phyloP scores from a whole-genome alignment of 2,888 invertebrate species.

The Drosophila recens region DNA sequence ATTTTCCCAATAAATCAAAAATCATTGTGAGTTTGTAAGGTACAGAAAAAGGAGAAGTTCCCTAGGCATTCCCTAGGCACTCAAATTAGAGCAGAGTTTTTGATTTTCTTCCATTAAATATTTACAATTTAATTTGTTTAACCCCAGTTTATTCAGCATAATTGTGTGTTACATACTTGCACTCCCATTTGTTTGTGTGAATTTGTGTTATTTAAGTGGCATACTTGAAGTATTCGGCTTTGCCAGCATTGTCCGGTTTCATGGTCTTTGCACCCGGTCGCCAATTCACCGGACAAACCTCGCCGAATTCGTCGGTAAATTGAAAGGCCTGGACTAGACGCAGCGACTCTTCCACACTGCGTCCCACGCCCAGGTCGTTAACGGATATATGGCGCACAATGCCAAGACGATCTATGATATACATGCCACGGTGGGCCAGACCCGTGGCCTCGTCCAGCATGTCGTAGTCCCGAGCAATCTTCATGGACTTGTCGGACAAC shows the following conservation, averaged over 20 bases:
- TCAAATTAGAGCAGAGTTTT: too few species aligned
- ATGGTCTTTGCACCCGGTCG: constrained; percentile 55
- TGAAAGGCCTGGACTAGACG: constrained; percentile 98
- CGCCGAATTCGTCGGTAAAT: constrained; percentile 95
- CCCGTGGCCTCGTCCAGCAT: constrained; percentile 96
- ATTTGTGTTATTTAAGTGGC: constrained; percentile 32
- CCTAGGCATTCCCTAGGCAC: too few species aligned
- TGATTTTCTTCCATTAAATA: neutral
- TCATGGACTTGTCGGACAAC: constrained; percentile 94
- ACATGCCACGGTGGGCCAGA: constrained; percentile 95
- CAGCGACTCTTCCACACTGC: constrained; percentile 95
- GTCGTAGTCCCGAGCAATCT: constrained; percentile 94
- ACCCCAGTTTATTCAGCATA: constrained; percentile 2
- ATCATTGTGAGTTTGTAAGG: too few species aligned
- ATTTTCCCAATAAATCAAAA: too few species aligned
- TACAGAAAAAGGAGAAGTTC: too few species aligned
- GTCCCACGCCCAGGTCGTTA: constrained; percentile 97
- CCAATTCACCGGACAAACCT: constrained; percentile 93
- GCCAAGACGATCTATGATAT: constrained; percentile 95
- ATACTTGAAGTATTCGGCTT: constrained; percentile 56
- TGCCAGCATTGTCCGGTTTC: constrained; percentile 29
- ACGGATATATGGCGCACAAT: constrained; percentile 96
- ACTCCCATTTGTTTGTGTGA: constrained; percentile 10
- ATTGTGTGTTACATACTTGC: constrained; percentile 1
- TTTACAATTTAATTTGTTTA: too few species aligned